Conservation (phyloP, 2,113 vertebrate species). For the Oostethus manadensis region DNA sequence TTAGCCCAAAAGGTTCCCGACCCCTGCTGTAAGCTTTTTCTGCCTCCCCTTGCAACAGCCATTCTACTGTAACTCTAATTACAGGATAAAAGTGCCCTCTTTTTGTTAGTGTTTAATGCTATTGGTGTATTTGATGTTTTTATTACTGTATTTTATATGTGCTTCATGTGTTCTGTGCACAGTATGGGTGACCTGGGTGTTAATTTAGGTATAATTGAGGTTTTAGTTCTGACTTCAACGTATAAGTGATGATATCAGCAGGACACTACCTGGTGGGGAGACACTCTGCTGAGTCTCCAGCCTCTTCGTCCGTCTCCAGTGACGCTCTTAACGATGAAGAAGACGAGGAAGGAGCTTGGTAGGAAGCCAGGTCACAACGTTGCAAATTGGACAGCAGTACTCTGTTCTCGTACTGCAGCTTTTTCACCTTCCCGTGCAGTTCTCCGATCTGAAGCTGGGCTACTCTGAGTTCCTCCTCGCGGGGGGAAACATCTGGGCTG, state of each 20-base stretch:
- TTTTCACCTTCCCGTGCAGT: constrained; percentile 92
- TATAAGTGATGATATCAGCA: background rate
- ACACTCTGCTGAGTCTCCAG: constrained; percentile 87
- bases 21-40: too few relatives aligned
- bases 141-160: too few relatives aligned
- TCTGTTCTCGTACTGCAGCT: constrained; percentile 97
- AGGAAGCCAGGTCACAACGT: constrained; percentile 90
- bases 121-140: too few relatives aligned
- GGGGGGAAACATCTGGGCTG: constrained; percentile 75
- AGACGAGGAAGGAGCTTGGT: constrained; percentile 72
- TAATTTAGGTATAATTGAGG: too few relatives aligned
- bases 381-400: constrained; percentile 96
- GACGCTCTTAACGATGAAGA: constrained; percentile 75
- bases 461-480: constrained; percentile 82
- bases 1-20: too few relatives aligned
- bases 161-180: too few relatives aligned
- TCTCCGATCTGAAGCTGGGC: constrained; percentile 90
- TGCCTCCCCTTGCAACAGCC: too few relatives aligned
- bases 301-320: constrained; percentile 87
- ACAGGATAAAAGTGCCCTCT: too few relatives aligned
- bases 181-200: too few relatives aligned
- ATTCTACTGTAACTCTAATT: too few relatives aligned
- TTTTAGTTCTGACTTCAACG: too few relatives aligned
- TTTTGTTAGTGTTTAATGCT: too few relatives aligned
- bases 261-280: constrained; percentile 67